Percentiles rank a stretch among this genome's conserved stretches.
Conservation (phyloP, 1,140 invertebrate species). For the Carposina sasakii region DNA sequence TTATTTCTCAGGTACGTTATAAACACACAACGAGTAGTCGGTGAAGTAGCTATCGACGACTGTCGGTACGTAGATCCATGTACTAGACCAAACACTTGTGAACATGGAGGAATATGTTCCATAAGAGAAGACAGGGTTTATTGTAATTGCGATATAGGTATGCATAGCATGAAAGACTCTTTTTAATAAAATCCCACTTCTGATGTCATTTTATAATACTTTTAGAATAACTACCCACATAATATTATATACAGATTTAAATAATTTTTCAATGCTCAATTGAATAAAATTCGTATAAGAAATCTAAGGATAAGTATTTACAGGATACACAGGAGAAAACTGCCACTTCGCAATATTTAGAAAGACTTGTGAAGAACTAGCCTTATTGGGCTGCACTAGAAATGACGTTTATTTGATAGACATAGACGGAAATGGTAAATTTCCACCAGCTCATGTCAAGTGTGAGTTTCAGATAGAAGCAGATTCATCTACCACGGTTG, state of each 20-base stretch:
- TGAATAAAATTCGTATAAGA: too few relatives aligned
- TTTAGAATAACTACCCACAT: too few relatives aligned
- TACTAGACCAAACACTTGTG: conserved; percentile 89
- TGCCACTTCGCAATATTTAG: conserved; percentile 94
- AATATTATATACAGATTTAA: too few relatives aligned
- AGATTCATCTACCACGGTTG: conserved; percentile 90
- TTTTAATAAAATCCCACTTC: too few relatives aligned
- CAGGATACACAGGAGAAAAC: conserved; percentile 88
- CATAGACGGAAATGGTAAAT: conserved; percentile 93
- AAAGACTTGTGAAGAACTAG: conserved; percentile 93
- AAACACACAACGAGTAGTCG: conserved; percentile 84
- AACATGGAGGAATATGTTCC: conserved; percentile 91
- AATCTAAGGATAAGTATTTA: too few relatives aligned
- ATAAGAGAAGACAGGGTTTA: conserved; percentile 89
- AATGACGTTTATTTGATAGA: conserved; percentile 93
- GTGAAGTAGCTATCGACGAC: conserved; percentile 92
- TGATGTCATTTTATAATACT: too few relatives aligned
- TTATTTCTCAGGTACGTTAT: conserved; percentile 79
- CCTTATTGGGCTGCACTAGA: conserved; percentile 86
- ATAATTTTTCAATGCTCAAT: too few relatives aligned
- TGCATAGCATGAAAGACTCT: too few relatives aligned
- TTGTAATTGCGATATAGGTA: conserved; percentile 90
- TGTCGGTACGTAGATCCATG: conserved; percentile 94
- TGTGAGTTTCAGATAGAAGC: conserved; percentile 91
- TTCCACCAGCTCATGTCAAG: conserved; percentile 90